Evolutionary conservation across 1,140 invertebrate genomes (phyloP).

Genomic region (Mesaphorura yosii): DNA sequence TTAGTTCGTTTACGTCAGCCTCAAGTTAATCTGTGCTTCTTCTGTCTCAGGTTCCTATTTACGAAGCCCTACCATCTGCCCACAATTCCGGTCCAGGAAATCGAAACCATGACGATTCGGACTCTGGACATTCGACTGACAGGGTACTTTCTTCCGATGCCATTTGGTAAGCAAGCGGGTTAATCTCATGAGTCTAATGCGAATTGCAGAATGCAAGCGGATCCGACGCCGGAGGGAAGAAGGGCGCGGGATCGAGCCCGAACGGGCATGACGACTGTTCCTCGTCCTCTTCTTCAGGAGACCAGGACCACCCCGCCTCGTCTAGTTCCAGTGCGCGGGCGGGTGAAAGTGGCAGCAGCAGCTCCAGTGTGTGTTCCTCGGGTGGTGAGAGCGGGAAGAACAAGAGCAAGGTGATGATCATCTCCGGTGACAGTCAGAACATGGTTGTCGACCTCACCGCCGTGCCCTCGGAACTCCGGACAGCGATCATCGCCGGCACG

Average conservation of each 20-base stretch:
- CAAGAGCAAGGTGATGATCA: conserved; percentile 29
- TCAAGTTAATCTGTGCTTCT: no score
- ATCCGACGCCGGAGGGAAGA: conserved; percentile 22
- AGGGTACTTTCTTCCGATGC: conserved; percentile 16
- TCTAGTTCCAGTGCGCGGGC: neutral
- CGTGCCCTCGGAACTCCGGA: conserved; percentile 26
- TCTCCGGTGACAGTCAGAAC: conserved; percentile 31
- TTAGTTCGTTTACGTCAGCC: no score
- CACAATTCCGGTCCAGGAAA: conserved; percentile 12
- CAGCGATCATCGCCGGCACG: conserved; percentile 29
- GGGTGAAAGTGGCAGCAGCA: conserved; percentile 3
- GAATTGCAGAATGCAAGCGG: conserved; percentile 20
- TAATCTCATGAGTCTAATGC: neutral
- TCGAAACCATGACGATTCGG: conserved; percentile 20
- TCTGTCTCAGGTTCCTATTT: conserved; percentile 24
- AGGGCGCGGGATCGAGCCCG: conserved; percentile 3
- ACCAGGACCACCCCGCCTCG: neutral
- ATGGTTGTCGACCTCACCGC: conserved; percentile 29
- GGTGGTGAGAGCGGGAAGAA: neutral
- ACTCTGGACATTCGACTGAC: conserved; percentile 30
- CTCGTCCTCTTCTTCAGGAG: neutral
- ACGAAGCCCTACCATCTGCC: conserved; percentile 24
- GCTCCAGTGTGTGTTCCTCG: neutral
- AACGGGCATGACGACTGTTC: no score
- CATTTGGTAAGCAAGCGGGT: no score